A percentile compares a stretch with the other conserved stretches of the same genome.
phyloP scores from a whole-genome alignment of 1,140 invertebrate species.

The Cheumatopsyche charites region DNA sequence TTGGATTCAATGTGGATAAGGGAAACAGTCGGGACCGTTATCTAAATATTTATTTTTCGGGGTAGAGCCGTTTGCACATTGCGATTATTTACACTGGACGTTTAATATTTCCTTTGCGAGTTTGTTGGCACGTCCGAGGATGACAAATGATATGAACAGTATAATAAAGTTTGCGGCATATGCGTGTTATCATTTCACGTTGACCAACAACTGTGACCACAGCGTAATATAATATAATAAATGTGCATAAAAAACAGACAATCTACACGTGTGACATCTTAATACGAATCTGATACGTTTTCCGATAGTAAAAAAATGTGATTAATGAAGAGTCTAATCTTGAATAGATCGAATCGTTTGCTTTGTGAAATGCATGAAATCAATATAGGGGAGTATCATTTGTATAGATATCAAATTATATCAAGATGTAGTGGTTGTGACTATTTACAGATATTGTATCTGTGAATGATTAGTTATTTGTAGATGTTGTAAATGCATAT shows the following conservation, averaged over 20 bases:
- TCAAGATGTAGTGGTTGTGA: no score
- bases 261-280: background rate
- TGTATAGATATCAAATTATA: no score
- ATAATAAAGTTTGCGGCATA: constrained; percentile 18
- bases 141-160: background rate
- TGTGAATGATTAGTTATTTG: no score
- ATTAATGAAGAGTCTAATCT: no score
- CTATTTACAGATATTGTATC: no score
- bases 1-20: no score
- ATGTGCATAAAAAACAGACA: constrained; percentile 2
- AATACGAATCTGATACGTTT: no score
- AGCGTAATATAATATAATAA: constrained; percentile 18
- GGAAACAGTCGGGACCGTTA: background rate
- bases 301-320: no score
- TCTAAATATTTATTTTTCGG: constrained; percentile 13
- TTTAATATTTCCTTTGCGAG: constrained; percentile 11
- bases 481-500: no score
- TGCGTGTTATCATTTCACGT: constrained; percentile 9
- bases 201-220: constrained; percentile 28
- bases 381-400: no score
- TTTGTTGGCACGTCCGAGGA: background rate
- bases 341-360: no score
- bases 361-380: no score
- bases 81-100: constrained; percentile 12
- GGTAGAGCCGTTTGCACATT: background rate